phyloP scores from a whole-genome alignment of 2,113 vertebrate genomes.

The Nymphicus hollandicus region DNA sequence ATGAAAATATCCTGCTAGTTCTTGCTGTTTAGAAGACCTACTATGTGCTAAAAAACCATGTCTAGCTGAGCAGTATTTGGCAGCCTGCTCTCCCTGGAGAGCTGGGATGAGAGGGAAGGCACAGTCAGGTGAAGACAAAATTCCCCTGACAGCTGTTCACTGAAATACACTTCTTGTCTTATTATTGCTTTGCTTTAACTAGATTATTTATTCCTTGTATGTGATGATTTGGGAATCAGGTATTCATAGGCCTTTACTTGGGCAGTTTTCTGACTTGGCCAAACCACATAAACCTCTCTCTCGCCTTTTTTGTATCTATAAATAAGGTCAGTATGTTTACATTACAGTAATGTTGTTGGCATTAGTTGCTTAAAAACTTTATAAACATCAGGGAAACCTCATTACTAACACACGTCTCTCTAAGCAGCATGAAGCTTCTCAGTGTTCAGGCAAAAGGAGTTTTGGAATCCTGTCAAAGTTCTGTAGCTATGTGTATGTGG shows the following conservation, averaged over 20 bases:
- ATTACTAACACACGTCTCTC: neutral
- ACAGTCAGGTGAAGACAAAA: neutral
- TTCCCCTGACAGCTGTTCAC: neutral
- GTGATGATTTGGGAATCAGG: neutral
- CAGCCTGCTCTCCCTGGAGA: neutral
- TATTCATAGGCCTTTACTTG: neutral
- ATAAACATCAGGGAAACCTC: neutral
- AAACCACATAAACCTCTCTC: neutral
- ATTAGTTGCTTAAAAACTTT: neutral
- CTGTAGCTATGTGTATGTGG: rapidly evolving
- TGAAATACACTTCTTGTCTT: neutral
- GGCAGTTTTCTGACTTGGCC: neutral
- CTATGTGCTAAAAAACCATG: neutral
- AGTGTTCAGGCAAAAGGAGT: neutral
- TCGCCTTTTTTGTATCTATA: neutral
- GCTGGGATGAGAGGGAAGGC: neutral
- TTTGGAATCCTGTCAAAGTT: neutral
- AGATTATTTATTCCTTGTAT: neutral
- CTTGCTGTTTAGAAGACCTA: neutral
- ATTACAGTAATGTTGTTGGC: neutral
- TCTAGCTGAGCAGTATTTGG: neutral
- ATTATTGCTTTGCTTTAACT: neutral
- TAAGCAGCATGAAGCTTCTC: neutral
- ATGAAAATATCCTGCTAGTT: neutral
- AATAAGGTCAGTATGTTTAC: neutral